Evolutionary conservation across 2,888 invertebrate genomes (phyloP).

Genomic region (Ennomos erosarius): DNA sequence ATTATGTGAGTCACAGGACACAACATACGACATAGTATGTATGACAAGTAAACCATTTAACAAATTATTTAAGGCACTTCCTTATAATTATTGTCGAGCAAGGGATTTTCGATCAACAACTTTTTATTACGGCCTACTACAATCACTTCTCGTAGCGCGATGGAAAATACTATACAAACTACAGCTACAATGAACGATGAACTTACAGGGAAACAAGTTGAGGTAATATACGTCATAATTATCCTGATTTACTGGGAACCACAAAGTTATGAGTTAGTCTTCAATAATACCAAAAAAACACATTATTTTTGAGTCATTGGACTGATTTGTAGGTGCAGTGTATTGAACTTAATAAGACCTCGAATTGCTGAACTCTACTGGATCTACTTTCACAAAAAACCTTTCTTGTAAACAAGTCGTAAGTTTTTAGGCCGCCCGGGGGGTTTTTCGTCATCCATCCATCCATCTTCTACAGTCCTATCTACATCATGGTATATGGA

Average conservation of each 20-base stretch:
- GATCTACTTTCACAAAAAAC: too few relatives aligned
- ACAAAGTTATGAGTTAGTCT: conserved; percentile 3
- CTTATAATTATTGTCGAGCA: conserved; percentile 4
- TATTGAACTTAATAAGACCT: too few relatives aligned
- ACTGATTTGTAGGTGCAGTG: too few relatives aligned
- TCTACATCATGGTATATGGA: neutral
- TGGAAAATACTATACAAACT: conserved; percentile 8
- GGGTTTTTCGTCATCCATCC: neutral
- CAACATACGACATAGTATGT: too few relatives aligned
- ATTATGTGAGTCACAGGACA: too few relatives aligned
- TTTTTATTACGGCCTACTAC: neutral
- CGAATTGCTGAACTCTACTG: too few relatives aligned
- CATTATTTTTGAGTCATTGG: too few relatives aligned
- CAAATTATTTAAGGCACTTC: conserved; percentile 1
- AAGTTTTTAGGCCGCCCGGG: too few relatives aligned
- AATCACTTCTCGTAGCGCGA: neutral
- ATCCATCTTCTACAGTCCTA: neutral
- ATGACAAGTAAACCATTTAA: too few relatives aligned
- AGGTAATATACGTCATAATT: conserved; percentile 18
- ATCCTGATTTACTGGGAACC: conserved; percentile 17
- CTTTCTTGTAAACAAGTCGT: too few relatives aligned
- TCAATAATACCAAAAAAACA: conserved; percentile 3
- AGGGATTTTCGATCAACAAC: conserved; percentile 13
- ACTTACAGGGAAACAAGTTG: conserved; percentile 8
- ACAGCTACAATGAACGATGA: neutral